These are phyloP conservation scores for Caradrina clavipalpis DNA, from an alignment of 2,888 invertebrate species.

Conservation along the genomic window DNA sequence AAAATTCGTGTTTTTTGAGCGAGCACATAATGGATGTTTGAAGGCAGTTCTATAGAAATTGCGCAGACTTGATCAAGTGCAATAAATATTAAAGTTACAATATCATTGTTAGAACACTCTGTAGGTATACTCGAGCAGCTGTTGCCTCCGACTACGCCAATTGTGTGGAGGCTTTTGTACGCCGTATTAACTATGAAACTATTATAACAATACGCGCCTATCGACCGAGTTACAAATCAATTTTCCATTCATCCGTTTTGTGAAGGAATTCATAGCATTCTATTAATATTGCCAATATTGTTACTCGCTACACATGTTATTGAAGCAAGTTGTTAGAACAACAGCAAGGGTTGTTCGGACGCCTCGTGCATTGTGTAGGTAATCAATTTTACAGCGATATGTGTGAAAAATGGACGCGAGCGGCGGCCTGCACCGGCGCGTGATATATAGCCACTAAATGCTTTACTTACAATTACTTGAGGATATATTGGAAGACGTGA, in stretches of 20 bases:
- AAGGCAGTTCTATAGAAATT: constrained; percentile 68
- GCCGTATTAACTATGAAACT: constrained; percentile 83
- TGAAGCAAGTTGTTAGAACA: constrained; percentile 51
- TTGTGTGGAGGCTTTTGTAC: constrained; percentile 86
- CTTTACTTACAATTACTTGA: constrained; percentile 79
- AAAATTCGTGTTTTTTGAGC: constrained; percentile 81
- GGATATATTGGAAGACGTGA: constrained; percentile 74
- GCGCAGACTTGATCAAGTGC: constrained; percentile 85
- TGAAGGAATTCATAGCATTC: constrained; percentile 49
- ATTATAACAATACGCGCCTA: constrained; percentile 77
- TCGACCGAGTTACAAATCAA: constrained; percentile 70
- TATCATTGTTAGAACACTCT: constrained; percentile 87
- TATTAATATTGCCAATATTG: constrained; percentile 38
- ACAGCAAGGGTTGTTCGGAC: constrained; percentile 46
- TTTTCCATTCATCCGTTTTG: constrained; percentile 64
- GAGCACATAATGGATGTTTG: constrained; percentile 65
- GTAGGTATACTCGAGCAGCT: constrained; percentile 77
- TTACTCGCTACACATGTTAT: constrained; percentile 33
- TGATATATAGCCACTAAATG: constrained; percentile 79
- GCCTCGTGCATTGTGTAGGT: constrained; percentile 66
- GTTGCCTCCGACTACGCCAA: constrained; percentile 86
- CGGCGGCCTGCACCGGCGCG: constrained; percentile 69
- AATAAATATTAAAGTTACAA: constrained; percentile 90
- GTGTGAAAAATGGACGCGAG: constrained; percentile 79
- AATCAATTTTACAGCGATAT: constrained; percentile 80